A percentile compares a stretch with the other conserved stretches of the same genome.
Conservation (phyloP, 2,888 invertebrate species). For the Tipula vernalis region DNA sequence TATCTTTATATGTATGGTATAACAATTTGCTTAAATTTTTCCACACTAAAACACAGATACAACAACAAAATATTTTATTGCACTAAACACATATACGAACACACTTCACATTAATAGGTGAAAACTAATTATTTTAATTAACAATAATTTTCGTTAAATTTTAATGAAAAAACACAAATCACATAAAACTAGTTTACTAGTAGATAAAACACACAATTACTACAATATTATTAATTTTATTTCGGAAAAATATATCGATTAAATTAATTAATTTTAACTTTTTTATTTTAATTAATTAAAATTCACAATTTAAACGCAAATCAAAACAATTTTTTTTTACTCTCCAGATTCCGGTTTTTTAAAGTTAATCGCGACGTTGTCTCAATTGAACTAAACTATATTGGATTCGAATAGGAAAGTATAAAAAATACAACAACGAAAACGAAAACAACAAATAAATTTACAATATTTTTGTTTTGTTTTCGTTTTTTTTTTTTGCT, state of each 20-base stretch:
- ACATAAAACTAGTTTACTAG: not conserved
- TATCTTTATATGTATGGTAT: too few species aligned
- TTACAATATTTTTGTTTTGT: constrained; percentile 4
- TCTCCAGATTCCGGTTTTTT: not conserved
- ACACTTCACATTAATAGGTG: not conserved
- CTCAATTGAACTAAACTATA: constrained; percentile 4
- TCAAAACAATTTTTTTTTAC: not conserved
- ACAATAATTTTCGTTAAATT: not conserved
- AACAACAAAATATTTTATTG: not conserved
- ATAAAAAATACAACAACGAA: not conserved
- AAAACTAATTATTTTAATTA: not conserved
- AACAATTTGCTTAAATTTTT: not conserved
- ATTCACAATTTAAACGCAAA: not conserved
- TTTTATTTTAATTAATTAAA: not conserved
- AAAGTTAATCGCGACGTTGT: not conserved
- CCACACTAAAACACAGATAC: not conserved
- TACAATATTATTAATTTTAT: not conserved
- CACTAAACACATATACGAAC: not conserved
- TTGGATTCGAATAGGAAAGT: not conserved
- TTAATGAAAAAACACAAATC: not conserved
- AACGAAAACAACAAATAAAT: not conserved
- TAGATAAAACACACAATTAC: not conserved
- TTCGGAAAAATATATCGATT: not conserved
- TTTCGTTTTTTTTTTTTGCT: not conserved
- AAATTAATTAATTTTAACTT: not conserved